Evolutionary conservation across 2,888 invertebrate genomes (phyloP).

Genomic region (Camptogramma bilineatum): DNA sequence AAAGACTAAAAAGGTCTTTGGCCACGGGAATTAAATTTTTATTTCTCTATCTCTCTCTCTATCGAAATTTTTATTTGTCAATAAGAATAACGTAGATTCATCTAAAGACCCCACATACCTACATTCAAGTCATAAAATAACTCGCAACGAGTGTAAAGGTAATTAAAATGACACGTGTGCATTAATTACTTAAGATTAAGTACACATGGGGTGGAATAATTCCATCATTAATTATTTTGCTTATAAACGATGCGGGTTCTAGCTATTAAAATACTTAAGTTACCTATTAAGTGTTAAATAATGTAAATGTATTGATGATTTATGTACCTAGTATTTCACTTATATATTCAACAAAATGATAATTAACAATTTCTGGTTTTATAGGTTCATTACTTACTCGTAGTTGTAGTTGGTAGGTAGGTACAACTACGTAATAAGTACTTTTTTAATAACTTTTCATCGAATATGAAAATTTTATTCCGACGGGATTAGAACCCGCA

Average conservation of each 20-base stretch:
- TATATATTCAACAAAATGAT: too few relatives aligned
- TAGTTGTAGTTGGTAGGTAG: too few relatives aligned
- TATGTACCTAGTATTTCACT: background rate
- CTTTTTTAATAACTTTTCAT: too few relatives aligned
- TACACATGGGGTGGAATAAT: slow-evolving; percentile 43
- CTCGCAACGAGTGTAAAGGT: slow-evolving; percentile 37
- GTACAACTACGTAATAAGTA: too few relatives aligned
- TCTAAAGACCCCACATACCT: slow-evolving; percentile 9
- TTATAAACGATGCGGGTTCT: slow-evolving; percentile 64
- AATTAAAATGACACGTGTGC: slow-evolving; percentile 61
- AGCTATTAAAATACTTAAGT: slow-evolving; percentile 26
- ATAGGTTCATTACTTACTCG: too few relatives aligned
- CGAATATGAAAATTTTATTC: too few relatives aligned
- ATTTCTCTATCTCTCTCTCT: too few relatives aligned
- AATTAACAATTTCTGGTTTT: too few relatives aligned
- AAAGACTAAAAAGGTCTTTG: too few relatives aligned
- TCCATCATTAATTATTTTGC: slow-evolving; percentile 41
- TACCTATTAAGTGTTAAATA: background rate
- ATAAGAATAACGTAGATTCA: background rate
- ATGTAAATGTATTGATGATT: background rate
- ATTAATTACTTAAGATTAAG: slow-evolving; percentile 60
- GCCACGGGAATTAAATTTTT: too few relatives aligned
- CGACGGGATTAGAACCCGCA: too few relatives aligned
- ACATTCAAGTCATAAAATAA: slow-evolving; percentile 34
- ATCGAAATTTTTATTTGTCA: background rate